These are phyloP conservation scores for Sminthurinus signatus DNA, from an alignment of 1,140 invertebrate genomes.

Conservation along the genomic window DNA sequence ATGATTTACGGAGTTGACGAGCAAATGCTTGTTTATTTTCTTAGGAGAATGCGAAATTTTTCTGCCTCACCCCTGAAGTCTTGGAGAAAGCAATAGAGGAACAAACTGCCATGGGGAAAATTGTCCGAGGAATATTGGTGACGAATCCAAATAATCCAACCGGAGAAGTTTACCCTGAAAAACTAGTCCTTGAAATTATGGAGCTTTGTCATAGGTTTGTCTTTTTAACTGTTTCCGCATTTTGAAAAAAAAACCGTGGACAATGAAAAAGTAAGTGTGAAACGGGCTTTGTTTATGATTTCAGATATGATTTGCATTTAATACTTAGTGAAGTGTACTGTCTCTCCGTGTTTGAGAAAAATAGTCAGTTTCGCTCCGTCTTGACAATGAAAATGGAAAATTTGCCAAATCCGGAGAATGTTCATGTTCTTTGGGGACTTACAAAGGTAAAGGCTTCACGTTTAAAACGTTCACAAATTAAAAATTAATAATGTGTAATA, in stretches of 20 bases:
- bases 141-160: slow-evolving; percentile 18
- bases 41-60: slow-evolving; percentile 5
- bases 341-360: slow-evolving; percentile 16
- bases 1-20: no score
- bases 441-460: no score
- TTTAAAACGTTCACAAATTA: no score
- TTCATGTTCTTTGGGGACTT: slow-evolving; percentile 11
- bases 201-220: slow-evolving; percentile 9
- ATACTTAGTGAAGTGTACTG: slow-evolving; percentile 13
- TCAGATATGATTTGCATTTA: slow-evolving; percentile 11
- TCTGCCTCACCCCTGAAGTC: background rate
- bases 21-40: no score
- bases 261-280: no score
- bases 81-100: slow-evolving; percentile 1
- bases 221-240: no score
- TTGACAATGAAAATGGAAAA: no score
- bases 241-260: background rate
- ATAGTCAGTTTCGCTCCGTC: slow-evolving; percentile 1
- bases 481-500: no score
- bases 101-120: background rate
- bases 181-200: slow-evolving; percentile 10
- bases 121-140: slow-evolving; percentile 5
- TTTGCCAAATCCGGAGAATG: slow-evolving; percentile 10
- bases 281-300: background rate
- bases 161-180: background rate